Percentiles rank a stretch among this genome's conserved stretches.
phyloP scores from a whole-genome alignment of 2,888 invertebrate species.

The Masnerella sp. region DNA sequence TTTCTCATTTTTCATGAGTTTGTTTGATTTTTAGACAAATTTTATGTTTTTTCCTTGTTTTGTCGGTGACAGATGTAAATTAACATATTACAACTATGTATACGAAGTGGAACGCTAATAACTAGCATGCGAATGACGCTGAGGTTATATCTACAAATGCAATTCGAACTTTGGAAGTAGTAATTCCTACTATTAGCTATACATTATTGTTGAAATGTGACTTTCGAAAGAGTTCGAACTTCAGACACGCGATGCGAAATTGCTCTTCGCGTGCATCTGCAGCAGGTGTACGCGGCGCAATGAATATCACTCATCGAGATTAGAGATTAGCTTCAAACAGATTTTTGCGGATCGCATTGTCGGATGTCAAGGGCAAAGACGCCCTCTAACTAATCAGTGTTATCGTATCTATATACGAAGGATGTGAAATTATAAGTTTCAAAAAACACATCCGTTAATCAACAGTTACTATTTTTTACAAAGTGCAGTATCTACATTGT shows the following conservation, averaged over 20 bases:
- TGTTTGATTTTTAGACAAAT: too few relatives aligned
- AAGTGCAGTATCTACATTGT: too few relatives aligned
- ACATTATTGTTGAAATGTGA: constrained; percentile 42
- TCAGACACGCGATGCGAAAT: constrained; percentile 53
- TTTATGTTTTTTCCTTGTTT: too few relatives aligned
- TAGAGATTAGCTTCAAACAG: constrained; percentile 49
- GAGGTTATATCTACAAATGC: constrained; percentile 41
- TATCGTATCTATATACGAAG: neutral
- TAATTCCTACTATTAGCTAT: constrained; percentile 33
- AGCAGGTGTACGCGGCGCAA: constrained; percentile 47
- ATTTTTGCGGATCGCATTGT: constrained; percentile 9
- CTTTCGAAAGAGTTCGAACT: constrained; percentile 39
- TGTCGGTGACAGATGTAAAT: constrained; percentile 35
- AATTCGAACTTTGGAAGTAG: constrained; percentile 12
- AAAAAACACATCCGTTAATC: constrained; percentile 20
- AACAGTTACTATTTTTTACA: too few relatives aligned
- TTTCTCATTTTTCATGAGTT: too few relatives aligned
- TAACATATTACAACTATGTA: constrained; percentile 21
- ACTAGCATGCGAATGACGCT: constrained; percentile 1
- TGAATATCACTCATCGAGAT: constrained; percentile 46
- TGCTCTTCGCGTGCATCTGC: constrained; percentile 51
- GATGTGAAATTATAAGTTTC: constrained; percentile 10
- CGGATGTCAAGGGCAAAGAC: constrained; percentile 26
- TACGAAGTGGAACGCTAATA: constrained; percentile 8
- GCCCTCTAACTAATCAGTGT: constrained; percentile 16